Evolutionary conservation across 2,113 vertebrate genomes (phyloP).

Genomic region (Nothobranchius furzeri): DNA sequence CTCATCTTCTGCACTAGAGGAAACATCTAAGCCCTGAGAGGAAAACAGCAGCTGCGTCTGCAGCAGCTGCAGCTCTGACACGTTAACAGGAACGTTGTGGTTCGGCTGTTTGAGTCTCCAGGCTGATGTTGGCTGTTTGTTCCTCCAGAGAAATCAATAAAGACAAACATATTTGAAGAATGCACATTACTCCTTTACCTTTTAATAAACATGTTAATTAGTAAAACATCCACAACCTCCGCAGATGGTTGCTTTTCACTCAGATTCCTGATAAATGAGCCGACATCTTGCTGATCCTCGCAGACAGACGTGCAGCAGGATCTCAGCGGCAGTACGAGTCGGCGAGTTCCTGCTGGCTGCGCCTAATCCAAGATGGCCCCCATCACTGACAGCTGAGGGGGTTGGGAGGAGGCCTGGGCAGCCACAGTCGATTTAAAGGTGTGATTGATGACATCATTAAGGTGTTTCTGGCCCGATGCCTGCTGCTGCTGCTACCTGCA

Average conservation of each 20-base stretch:
- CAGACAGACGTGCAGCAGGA: neutral
- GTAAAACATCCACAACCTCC: no score
- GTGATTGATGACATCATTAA: conserved; percentile 74
- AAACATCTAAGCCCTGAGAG: neutral
- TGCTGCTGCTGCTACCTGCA: conserved; percentile 27
- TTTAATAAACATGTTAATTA: no score
- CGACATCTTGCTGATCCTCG: neutral
- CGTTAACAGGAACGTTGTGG: no score
- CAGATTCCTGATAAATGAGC: neutral
- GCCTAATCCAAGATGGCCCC: conserved; percentile 49
- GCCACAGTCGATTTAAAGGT: conserved; percentile 70
- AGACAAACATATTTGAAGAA: no score
- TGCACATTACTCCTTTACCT: no score
- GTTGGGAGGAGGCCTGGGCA: conserved; percentile 31
- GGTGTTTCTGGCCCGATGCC: conserved; percentile 58
- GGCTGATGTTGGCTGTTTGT: no score
- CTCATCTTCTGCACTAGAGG: neutral
- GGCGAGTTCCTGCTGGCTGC: conserved; percentile 13
- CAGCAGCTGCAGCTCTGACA: no score
- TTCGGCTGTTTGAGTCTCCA: no score
- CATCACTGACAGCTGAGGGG: conserved; percentile 50
- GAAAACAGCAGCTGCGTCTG: no score
- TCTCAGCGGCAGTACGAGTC: neutral
- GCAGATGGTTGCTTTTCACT: no score
- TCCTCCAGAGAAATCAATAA: no score